Evolutionary conservation across 2,797 vertebrate species (phyloP), one percentile per base, ranked within the genome.

Genomic region (Catharus ustulatus): DNA sequence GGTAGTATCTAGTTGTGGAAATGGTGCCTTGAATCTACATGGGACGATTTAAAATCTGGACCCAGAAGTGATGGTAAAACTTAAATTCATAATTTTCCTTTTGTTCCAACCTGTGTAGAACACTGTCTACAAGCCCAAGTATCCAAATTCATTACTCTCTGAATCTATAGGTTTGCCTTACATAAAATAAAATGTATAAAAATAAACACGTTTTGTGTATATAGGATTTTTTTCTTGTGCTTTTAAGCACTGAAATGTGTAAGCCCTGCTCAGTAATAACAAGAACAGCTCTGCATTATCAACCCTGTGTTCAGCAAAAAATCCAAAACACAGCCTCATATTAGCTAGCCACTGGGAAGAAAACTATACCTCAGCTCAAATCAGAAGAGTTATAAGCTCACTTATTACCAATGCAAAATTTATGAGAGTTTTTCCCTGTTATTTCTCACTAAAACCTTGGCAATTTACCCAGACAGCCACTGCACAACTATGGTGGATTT

Each of bases 381-480:
- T 18, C 66, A 59, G 40, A 58, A 36, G 34, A 66, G 17, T 10
- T 63, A 8, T 16, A 13, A 42, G 29, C 13, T 63, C 62, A 13
- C 11, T 38, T 62, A 5, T 22, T 71, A 30, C 40, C 19, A 34
- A 24, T 29, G 32, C 24, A 55, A 71, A 84, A 42, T 3, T 52
- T 45, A 6, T 1, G 4, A 63, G 22, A 13, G 5, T 2, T 32
- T 74, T 36, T 3, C 9, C 32, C 11, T 0, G 0, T 45, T 69
- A 32, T 68, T 79, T 79, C 26, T 87, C 55, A 13, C 15, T 52
- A 36, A 68, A 87, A 45, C 15, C 11, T 23, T 48, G 27, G 10
- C 43, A 55, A 67, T 58, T 45, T 17, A 43, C 32, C 15, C 38
- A 55, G 74, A 67, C 5, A 46, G 18, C 9, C 20, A 15, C 13